These are phyloP conservation scores for Monodelphis domestica DNA, from an alignment of 2,797 vertebrate species.

Conservation along the genomic window DNA sequence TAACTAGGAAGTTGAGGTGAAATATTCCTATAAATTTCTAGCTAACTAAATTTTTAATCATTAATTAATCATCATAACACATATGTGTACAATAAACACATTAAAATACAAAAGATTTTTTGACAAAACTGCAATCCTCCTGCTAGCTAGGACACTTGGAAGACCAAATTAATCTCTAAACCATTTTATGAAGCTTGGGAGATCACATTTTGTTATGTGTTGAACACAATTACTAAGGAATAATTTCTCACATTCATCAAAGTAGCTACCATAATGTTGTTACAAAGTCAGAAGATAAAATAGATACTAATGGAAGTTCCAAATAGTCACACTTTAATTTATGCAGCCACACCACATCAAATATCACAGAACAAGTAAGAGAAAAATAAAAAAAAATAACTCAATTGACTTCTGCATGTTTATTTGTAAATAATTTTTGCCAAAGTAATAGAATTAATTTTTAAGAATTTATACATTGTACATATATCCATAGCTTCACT, in stretches of 20 bases:
- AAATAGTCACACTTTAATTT: background rate
- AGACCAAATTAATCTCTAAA: constrained; percentile 37
- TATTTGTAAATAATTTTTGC: constrained; percentile 81
- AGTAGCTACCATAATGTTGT: constrained; percentile 9
- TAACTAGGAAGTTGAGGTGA: background rate
- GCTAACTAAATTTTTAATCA: too few relatives aligned
- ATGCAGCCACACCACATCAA: constrained; percentile 22
- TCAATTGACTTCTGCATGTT: constrained; percentile 77
- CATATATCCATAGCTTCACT: constrained; percentile 76
- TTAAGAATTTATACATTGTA: constrained; percentile 78
- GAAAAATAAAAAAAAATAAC: constrained; percentile 74
- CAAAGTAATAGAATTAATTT: constrained; percentile 79
- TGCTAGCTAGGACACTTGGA: constrained; percentile 15
- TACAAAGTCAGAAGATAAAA: constrained; percentile 6
- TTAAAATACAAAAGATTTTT: constrained; percentile 46
- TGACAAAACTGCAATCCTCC: constrained; percentile 29
- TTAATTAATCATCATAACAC: constrained; percentile 14
- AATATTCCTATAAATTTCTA: background rate
- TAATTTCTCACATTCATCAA: constrained; percentile 14
- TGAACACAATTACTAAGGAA: constrained; percentile 11
- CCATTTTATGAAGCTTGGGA: constrained; percentile 21
- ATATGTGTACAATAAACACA: background rate
- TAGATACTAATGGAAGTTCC: constrained; percentile 10
- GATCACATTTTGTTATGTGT: background rate
- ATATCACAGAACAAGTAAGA: constrained; percentile 60